A percentile compares a stretch with the other conserved stretches of the same genome.
These are phyloP conservation scores for Daktulosphaira vitifoliae DNA, from an alignment of 1,140 invertebrate genomes.

Conservation along the genomic window DNA sequence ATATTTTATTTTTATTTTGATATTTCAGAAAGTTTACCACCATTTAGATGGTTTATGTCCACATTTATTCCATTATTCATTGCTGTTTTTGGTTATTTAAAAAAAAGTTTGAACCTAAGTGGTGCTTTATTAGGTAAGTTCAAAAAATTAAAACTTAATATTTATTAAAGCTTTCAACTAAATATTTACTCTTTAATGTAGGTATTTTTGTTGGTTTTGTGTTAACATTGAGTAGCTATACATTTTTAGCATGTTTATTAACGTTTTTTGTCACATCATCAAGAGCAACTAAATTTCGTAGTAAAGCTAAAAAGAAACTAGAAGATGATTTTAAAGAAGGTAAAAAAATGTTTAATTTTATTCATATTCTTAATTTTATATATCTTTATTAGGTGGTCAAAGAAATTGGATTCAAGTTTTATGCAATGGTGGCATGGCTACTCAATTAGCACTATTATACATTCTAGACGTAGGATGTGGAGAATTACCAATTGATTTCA, in stretches of 20 bases:
- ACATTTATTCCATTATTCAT: constrained; percentile 59
- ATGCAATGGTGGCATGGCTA: constrained; percentile 80
- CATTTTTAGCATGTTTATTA: constrained; percentile 63
- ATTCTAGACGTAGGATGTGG: constrained; percentile 68
- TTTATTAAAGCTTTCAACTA: background rate
- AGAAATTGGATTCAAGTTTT: constrained; percentile 86
- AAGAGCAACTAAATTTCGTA: constrained; percentile 69
- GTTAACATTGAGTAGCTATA: constrained; percentile 67
- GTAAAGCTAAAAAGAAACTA: constrained; percentile 59
- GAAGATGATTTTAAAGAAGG: constrained; percentile 46
- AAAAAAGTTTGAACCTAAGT: constrained; percentile 57
- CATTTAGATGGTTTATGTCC: constrained; percentile 62
- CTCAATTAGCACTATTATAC: constrained; percentile 67
- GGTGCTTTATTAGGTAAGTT: constrained; percentile 61
- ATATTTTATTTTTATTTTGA: background rate
- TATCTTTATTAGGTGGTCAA: constrained; percentile 56
- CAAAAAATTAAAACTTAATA: background rate
- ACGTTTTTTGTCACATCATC: constrained; percentile 75
- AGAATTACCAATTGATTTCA: constrained; percentile 72
- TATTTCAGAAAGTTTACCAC: constrained; percentile 58
- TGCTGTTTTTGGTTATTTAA: constrained; percentile 55
- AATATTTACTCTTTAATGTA: constrained; percentile 41
- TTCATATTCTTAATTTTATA: background rate
- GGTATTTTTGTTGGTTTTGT: constrained; percentile 68
- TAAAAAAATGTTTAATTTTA: constrained; percentile 20